Evolutionary conservation across 2,888 invertebrate species (phyloP), one percentile per base, ranked within the genome.

Genomic region (Antheraea yamamai): DNA sequence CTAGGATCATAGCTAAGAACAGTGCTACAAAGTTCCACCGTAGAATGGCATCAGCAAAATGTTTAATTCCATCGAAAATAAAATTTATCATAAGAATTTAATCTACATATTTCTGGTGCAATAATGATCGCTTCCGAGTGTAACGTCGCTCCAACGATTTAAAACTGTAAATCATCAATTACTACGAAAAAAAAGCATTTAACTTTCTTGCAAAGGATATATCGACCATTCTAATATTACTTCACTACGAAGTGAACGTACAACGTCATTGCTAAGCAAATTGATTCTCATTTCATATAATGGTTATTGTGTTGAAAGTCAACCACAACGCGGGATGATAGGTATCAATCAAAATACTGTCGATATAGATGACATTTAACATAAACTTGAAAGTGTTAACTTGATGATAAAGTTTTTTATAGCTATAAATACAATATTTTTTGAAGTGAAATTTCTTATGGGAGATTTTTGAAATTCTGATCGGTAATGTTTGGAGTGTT

Each of bases 281-380:
- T 70, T 39, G 12, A 70, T 6, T 70, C 8, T 70, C 70, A 39
- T 70, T 10, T 23, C 8, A 4, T 70, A 70, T n/a, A 39, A 70
- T 39, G 39, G 39, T 66, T 10, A 71, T 58, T 74, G 30, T 61
- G 78, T 80, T 81, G 85, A 85, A 85, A 85, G 85, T 81, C 78
- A 83, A 84, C 83, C 83, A 80, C 84, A 80, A 72, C 74, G 75
- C 78, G 78, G 23, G 61, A 61, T 23, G 12, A 61, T 61, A 76
- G 76, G 78, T 81, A 82, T 83, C 79, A 80, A 79, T 76, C 76
- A 73, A 58, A 75, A 64, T 20, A 72, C 72, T 58, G 51, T 75
- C 61, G 55, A 71, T 74, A 71, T 58, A 23, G 66, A 72, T 66
- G 66, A 72, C 79, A 58, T 30, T 55, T 78, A 78, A 78, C 76